A percentile compares a stretch with the other conserved stretches of the same genome.
phyloP scores from a whole-genome alignment of 1,140 invertebrate species.

The Carposina sasakii region DNA sequence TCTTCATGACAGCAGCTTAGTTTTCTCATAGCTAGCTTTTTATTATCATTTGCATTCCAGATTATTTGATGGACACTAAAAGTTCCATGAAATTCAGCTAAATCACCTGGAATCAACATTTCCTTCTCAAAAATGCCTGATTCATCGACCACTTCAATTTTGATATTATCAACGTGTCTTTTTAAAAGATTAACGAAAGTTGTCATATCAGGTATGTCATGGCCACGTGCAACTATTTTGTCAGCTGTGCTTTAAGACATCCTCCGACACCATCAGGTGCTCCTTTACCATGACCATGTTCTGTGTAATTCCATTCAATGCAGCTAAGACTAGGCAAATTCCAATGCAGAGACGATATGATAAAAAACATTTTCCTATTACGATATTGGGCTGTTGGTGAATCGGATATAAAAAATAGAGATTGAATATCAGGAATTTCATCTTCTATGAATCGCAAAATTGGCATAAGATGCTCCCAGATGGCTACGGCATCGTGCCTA shows the following conservation, averaged over 20 bases:
- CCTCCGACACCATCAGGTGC: constrained; percentile 59
- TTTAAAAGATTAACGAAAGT: constrained; percentile 1
- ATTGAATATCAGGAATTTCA: constrained; percentile 14
- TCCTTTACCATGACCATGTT: constrained; percentile 63
- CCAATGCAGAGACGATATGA: constrained; percentile 7
- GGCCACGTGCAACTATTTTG: constrained; percentile 29
- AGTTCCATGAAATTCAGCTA: background rate
- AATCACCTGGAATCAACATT: background rate
- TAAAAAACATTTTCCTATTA: constrained; percentile 29
- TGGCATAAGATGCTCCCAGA: constrained; percentile 44
- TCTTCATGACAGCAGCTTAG: background rate
- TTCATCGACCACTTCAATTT: background rate
- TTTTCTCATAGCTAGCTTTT: background rate
- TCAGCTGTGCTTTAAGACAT: constrained; percentile 49
- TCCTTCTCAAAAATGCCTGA: constrained; percentile 15
- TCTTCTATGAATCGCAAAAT: constrained; percentile 26
- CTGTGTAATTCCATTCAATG: constrained; percentile 52
- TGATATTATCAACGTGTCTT: background rate
- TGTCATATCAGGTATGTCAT: constrained; percentile 14
- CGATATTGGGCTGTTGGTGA: constrained; percentile 28
- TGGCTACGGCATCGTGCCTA: constrained; percentile 33
- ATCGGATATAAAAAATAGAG: constrained; percentile 27
- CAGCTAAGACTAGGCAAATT: constrained; percentile 13
- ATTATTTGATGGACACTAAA: constrained; percentile 3
- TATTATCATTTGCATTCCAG: background rate